These are phyloP conservation scores for Cerceris rybyensis DNA, from an alignment of 2,888 invertebrate species.

Conservation along the genomic window DNA sequence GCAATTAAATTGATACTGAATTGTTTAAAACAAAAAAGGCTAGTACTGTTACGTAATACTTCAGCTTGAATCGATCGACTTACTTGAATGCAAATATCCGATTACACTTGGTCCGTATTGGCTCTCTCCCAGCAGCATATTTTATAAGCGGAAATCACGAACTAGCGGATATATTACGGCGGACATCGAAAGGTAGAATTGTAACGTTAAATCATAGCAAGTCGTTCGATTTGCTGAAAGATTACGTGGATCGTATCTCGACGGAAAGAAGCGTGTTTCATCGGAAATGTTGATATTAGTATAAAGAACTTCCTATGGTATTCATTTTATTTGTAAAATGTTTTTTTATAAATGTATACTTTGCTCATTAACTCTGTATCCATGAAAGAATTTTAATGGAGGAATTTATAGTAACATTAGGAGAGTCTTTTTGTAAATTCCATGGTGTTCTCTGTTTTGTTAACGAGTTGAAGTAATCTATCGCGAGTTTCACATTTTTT, in stretches of 20 bases:
- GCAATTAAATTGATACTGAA: not conserved
- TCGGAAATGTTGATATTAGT: no score
- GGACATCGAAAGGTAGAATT: conserved; percentile 34
- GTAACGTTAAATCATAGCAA: conserved; percentile 43
- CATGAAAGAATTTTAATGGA: no score
- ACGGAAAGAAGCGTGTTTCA: no score
- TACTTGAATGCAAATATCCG: conserved; percentile 41
- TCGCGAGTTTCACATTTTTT: not conserved
- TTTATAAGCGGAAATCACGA: conserved; percentile 24
- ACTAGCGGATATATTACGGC: conserved; percentile 41
- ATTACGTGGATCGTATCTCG: not conserved
- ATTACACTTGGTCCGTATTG: conserved; percentile 75
- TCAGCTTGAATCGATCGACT: not conserved
- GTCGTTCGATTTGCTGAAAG: conserved; percentile 22
- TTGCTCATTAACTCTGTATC: no score
- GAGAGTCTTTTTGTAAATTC: no score
- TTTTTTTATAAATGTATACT: no score
- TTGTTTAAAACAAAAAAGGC: not conserved
- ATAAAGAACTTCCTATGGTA: no score
- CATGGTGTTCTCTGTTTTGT: no score
- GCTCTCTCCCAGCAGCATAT: conserved; percentile 46
- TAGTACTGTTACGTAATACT: not conserved
- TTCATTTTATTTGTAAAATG: no score
- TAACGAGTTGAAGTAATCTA: no score
- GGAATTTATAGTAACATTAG: no score